phyloP scores from a whole-genome alignment of 2,797 vertebrate genomes.

The Sibirionetta formosa region DNA sequence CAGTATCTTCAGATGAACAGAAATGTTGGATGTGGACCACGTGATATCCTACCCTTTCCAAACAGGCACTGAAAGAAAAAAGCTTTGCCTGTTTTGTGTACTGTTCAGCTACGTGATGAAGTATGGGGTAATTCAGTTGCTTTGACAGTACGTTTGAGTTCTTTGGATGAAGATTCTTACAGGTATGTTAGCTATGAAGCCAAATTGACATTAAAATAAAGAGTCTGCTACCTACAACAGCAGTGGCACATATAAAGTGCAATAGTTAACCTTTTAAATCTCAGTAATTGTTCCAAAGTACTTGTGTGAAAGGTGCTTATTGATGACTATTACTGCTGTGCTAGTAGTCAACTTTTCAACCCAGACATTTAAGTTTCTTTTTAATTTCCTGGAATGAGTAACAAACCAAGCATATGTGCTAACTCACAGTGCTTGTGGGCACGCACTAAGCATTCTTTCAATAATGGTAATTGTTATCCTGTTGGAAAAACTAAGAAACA shows the following conservation, averaged over 20 bases:
- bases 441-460: neutral
- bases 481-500: neutral
- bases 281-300: neutral
- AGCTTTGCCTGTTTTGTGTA: neutral
- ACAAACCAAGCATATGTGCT: neutral
- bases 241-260: neutral
- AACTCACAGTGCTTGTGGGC: neutral
- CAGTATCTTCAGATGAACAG: neutral
- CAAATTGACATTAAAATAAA: neutral
- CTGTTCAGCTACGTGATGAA: neutral
- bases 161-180: neutral
- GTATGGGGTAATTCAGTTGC: neutral
- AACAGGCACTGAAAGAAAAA: neutral
- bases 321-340: neutral
- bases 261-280: neutral
- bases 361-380: neutral
- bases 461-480: neutral
- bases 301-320: neutral
- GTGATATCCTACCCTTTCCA: neutral
- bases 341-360: neutral
- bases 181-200: neutral
- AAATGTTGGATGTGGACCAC: neutral
- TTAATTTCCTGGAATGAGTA: neutral
- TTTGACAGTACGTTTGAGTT: neutral
- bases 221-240: neutral